These are phyloP conservation scores for Spea hammondii DNA, from an alignment of 2,797 vertebrate species.

Conservation along the genomic window DNA sequence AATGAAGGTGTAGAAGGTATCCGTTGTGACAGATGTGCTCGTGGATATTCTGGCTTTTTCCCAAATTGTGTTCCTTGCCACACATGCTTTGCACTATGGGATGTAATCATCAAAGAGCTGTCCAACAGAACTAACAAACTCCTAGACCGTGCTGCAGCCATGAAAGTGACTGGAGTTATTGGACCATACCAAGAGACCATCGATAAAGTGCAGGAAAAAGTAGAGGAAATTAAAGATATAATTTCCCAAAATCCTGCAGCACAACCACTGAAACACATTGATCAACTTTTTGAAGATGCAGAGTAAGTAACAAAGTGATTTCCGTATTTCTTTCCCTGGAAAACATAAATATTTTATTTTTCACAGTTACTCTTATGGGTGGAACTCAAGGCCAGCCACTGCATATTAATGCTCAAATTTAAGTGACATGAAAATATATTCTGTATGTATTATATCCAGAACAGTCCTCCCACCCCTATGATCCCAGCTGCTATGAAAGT, in stretches of 20 bases:
- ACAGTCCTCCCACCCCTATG: neutral
- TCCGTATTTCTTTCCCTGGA: neutral
- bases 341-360: too few species aligned
- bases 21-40: slow-evolving; percentile 83
- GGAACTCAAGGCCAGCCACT: too few species aligned
- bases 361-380: too few species aligned
- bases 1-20: slow-evolving; percentile 80
- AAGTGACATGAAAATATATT: too few species aligned
- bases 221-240: slow-evolving; percentile 73
- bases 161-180: slow-evolving; percentile 82
- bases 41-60: slow-evolving; percentile 86
- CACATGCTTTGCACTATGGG: slow-evolving; percentile 92
- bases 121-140: slow-evolving; percentile 87
- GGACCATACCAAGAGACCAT: slow-evolving; percentile 83
- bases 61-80: slow-evolving; percentile 88
- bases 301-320: slow-evolving; percentile 71
- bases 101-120: slow-evolving; percentile 76
- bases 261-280: slow-evolving; percentile 85
- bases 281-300: slow-evolving; percentile 85
- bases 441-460: neutral
- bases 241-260: slow-evolving; percentile 83
- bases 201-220: slow-evolving; percentile 78
- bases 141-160: slow-evolving; percentile 79
- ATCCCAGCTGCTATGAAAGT: neutral
- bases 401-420: too few species aligned